These are phyloP conservation scores for Prorops nasuta DNA, from an alignment of 1,140 invertebrate species.

Conservation along the genomic window DNA sequence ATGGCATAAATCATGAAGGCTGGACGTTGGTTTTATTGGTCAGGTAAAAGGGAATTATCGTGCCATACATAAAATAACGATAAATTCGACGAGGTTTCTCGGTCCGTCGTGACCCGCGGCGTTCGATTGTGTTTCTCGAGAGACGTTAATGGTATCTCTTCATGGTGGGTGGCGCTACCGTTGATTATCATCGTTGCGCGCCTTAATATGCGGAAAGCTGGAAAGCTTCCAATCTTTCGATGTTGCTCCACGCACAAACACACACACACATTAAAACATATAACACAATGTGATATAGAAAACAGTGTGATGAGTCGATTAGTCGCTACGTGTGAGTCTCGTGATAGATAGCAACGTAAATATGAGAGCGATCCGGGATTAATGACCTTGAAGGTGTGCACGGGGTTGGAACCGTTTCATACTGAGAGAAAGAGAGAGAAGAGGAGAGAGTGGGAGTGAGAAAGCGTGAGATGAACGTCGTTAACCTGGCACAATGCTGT, in stretches of 20 bases:
- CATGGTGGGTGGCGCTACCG: constrained; percentile 36
- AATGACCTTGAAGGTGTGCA: no score
- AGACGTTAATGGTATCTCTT: constrained; percentile 36
- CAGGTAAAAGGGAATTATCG: constrained; percentile 45
- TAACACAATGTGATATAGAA: no score
- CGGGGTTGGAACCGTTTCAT: no score
- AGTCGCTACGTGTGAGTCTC: no score
- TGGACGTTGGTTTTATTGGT: constrained; percentile 29
- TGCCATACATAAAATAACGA: constrained; percentile 55
- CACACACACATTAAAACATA: no score
- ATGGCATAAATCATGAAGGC: constrained; percentile 33
- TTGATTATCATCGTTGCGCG: no score
- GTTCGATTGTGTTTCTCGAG: constrained; percentile 39
- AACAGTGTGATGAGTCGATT: no score
- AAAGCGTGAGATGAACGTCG: constrained; percentile 36
- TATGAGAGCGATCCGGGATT: no score
- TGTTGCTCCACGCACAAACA: no score
- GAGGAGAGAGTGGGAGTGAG: not conserved
- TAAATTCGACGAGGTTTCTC: constrained; percentile 47
- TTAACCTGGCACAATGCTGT: constrained; percentile 46
- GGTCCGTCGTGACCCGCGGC: constrained; percentile 41
- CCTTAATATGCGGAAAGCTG: no score
- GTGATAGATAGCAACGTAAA: no score
- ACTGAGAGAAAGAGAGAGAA: not conserved
- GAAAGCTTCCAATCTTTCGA: no score